Evolutionary conservation across 2,113 vertebrate genomes (phyloP).

Genomic region (Loxodonta africana): DNA sequence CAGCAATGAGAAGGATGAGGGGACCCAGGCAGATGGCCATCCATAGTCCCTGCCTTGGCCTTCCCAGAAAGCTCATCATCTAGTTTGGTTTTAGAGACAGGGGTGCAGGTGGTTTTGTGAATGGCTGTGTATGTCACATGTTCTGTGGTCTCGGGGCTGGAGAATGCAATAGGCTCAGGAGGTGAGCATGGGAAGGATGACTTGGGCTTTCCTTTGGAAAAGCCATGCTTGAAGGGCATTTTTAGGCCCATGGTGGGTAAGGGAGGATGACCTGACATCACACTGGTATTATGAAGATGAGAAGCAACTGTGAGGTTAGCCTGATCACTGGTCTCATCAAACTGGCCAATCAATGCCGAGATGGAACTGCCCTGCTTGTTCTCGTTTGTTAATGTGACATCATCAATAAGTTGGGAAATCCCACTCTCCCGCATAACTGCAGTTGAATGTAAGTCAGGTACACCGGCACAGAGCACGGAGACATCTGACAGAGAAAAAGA

Average conservation of each 20-base stretch:
- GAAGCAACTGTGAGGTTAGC: slow-evolving; percentile 74
- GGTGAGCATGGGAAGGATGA: slow-evolving; percentile 77
- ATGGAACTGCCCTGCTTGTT: slow-evolving; percentile 91
- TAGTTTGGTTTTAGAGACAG: slow-evolving; percentile 84
- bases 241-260: background rate
- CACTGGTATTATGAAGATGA: slow-evolving; percentile 20
- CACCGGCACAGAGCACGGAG: slow-evolving; percentile 52
- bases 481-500: slow-evolving; percentile 79
- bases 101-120: slow-evolving; percentile 89
- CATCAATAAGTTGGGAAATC: slow-evolving; percentile 95
- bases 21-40: slow-evolving; percentile 65
- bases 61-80: slow-evolving; percentile 75
- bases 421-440: slow-evolving; percentile 91
- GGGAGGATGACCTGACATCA: background rate
- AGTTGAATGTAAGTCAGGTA: slow-evolving; percentile 83
- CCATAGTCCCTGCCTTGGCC: slow-evolving; percentile 67
- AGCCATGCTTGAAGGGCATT: slow-evolving; percentile 65
- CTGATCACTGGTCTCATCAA: slow-evolving; percentile 89
- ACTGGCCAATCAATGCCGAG: slow-evolving; percentile 93
- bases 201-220: slow-evolving; percentile 57
- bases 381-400: slow-evolving; percentile 91
- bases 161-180: slow-evolving; percentile 75
- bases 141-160: slow-evolving; percentile 90
- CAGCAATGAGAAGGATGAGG: slow-evolving; percentile 81
- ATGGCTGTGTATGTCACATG: slow-evolving; percentile 87